phyloP scores from a whole-genome alignment of 2,888 invertebrate species.

The Drosophila anceps region DNA sequence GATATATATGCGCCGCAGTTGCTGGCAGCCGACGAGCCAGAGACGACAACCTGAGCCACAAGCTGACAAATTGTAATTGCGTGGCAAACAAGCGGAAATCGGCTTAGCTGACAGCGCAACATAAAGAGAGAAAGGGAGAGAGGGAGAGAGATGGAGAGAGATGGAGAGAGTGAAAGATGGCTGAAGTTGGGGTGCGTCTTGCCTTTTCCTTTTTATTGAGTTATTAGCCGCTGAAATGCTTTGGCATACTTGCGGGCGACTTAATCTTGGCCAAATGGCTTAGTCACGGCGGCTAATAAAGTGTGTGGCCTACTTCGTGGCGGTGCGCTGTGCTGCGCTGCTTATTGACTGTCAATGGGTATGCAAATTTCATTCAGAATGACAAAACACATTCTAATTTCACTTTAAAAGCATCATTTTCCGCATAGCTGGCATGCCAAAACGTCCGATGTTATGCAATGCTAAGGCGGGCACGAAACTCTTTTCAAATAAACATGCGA shows the following conservation, averaged over 20 bases:
- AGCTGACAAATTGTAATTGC: conserved; percentile 80
- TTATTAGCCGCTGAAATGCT: conserved; percentile 60
- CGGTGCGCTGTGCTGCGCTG: background rate
- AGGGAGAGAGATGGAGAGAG: background rate
- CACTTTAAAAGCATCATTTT: conserved; percentile 80
- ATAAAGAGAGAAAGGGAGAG: background rate
- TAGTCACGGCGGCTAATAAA: conserved; percentile 66
- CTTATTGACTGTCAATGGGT: conserved; percentile 53
- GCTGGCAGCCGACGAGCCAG: conserved; percentile 28
- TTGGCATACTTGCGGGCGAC: conserved; percentile 54
- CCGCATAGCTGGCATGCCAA: conserved; percentile 66
- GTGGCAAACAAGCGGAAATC: conserved; percentile 80
- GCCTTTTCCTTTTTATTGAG: conserved; percentile 59
- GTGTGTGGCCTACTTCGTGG: conserved; percentile 24
- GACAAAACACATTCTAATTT: conserved; percentile 60
- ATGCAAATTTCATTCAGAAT: conserved; percentile 55
- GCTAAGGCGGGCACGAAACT: conserved; percentile 9
- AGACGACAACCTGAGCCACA: conserved; percentile 56
- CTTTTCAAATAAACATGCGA: conserved; percentile 12
- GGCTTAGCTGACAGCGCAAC: conserved; percentile 60
- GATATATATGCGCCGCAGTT: conserved; percentile 56
- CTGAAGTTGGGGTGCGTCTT: background rate
- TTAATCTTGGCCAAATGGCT: conserved; percentile 56
- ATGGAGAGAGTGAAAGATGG: no score
- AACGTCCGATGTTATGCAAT: conserved; percentile 20